Conservation (phyloP, 2,888 invertebrate genomes). For the Pheosia gnoma region DNA sequence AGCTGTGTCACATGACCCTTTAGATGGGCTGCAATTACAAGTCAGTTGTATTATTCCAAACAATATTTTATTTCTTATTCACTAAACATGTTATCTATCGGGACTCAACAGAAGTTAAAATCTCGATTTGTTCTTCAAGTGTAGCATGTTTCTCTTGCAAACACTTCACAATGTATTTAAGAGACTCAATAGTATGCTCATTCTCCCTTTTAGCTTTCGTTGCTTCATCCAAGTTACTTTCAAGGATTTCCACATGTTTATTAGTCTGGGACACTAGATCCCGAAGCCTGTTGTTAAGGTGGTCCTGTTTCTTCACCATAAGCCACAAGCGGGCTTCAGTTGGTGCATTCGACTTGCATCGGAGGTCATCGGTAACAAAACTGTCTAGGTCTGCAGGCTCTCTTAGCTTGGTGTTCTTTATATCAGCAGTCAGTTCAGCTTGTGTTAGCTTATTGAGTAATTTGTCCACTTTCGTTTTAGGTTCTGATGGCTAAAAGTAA, state of each 20-base stretch:
- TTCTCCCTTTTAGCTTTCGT: constrained; percentile 55
- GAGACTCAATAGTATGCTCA: constrained; percentile 63
- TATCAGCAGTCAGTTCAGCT: constrained; percentile 61
- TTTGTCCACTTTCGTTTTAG: constrained; percentile 55
- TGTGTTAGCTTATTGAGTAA: constrained; percentile 58
- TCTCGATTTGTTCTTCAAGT: constrained; percentile 76
- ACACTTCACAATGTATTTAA: constrained; percentile 73
- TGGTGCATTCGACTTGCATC: constrained; percentile 58
- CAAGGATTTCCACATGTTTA: constrained; percentile 62
- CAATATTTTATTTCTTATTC: constrained; percentile 8
- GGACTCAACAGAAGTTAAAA: constrained; percentile 72
- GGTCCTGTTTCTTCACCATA: constrained; percentile 71
- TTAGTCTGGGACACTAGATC: constrained; percentile 62
- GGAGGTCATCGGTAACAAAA: constrained; percentile 62
- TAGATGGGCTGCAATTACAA: too few species aligned
- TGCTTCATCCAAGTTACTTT: constrained; percentile 58
- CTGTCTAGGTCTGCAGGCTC: constrained; percentile 63
- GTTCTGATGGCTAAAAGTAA: constrained; percentile 9
- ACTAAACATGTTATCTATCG: constrained; percentile 42
- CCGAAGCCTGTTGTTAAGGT: constrained; percentile 63
- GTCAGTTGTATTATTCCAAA: too few species aligned
- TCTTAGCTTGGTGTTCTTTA: constrained; percentile 55
- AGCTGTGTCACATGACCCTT: too few species aligned
- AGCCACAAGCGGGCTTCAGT: constrained; percentile 68
- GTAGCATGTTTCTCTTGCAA: constrained; percentile 76